Evolutionary conservation across 2,888 invertebrate genomes (phyloP), one percentile per base, ranked within the genome.

Genomic region (Cordilura impudica): DNA sequence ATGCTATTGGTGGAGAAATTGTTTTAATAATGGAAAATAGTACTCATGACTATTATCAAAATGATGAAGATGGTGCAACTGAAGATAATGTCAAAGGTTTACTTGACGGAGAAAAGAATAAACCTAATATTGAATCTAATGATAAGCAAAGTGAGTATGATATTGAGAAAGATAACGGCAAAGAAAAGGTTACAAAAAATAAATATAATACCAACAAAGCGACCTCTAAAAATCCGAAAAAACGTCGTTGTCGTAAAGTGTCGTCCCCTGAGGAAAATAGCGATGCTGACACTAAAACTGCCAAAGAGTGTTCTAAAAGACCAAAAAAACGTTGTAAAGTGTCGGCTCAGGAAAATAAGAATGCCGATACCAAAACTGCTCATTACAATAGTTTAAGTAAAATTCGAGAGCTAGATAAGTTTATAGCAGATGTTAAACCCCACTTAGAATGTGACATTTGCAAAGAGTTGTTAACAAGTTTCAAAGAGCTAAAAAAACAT

Each of bases 401-500:
- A 60, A 73, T 70, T 18, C 45, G 58, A 18, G 70, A 83, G 14
- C 80, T 80, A 2, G 84, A 84, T 23, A 61, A 58, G 0, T 69
- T 83, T 29, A 84, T 84, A 14, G 63, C 78, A 0, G 60, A 74
- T 21, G 82, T 82, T 45, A 81, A 78, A 65, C 74, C 69, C 14
- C 16, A 79, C 12, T 56, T 84, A 10, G 65, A 74, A 4, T 84
- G 84, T 31, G 74, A 76, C 14, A 29, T 83, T 14, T 84, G 84
- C 19, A 53, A 61, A 1, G 43, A 72, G n/a, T 8, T 26, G 0
- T 56, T 78, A 2, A 12, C 31, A 0, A 83, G 66, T 23, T 84
- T 82, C 19, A 78, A 77, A n/a, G 53, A 21, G 1, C 66, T 84
- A 6, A 78, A 81, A 2, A 43, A 45, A 5, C 84, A 84, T 63